Conservation (phyloP, 2,113 vertebrate genomes). For the Amphilophus citrinellus region DNA sequence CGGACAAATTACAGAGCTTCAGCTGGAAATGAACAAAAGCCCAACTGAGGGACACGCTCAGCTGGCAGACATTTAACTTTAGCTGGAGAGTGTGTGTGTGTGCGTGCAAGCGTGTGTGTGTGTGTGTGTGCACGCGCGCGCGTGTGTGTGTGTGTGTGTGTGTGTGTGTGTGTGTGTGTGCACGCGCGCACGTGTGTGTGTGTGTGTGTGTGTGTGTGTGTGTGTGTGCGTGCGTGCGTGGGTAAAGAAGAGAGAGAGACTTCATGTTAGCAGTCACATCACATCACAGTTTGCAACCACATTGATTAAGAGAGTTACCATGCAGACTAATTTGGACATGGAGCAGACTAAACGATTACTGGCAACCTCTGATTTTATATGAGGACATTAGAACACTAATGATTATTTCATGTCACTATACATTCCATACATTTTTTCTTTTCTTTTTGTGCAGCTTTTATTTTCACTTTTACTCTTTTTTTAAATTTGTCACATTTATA, state of each 20-base stretch:
- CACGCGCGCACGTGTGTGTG: slow-evolving; percentile 25
- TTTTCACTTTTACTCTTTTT: not conserved
- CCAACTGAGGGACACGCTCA: slow-evolving; percentile 73
- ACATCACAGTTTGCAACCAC: slow-evolving; percentile 76
- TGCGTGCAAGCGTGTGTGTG: slow-evolving; percentile 31
- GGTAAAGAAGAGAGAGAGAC: slow-evolving; percentile 38
- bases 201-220: slow-evolving; percentile 8
- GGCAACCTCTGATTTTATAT: slow-evolving; percentile 45
- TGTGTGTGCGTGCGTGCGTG: not conserved
- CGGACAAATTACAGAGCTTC: slow-evolving; percentile 70
- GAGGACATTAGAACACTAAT: slow-evolving; percentile 36
- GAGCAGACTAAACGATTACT: slow-evolving; percentile 52
- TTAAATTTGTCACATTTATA: not conserved
- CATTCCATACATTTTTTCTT: not conserved
- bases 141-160: slow-evolving; percentile 16
- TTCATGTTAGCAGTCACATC: slow-evolving; percentile 79
- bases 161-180: slow-evolving; percentile 29
- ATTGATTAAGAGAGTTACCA: slow-evolving; percentile 74
- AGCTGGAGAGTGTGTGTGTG: slow-evolving; percentile 52
- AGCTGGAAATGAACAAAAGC: slow-evolving; percentile 76
- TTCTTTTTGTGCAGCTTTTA: not conserved
- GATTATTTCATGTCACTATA: not conserved
- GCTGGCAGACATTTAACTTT: slow-evolving; percentile 75
- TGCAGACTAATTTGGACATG: slow-evolving; percentile 72
- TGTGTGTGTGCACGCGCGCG: slow-evolving; percentile 31